These are phyloP conservation scores for Entelurus aequoreus DNA, from an alignment of 2,113 vertebrate species.

Conservation along the genomic window DNA sequence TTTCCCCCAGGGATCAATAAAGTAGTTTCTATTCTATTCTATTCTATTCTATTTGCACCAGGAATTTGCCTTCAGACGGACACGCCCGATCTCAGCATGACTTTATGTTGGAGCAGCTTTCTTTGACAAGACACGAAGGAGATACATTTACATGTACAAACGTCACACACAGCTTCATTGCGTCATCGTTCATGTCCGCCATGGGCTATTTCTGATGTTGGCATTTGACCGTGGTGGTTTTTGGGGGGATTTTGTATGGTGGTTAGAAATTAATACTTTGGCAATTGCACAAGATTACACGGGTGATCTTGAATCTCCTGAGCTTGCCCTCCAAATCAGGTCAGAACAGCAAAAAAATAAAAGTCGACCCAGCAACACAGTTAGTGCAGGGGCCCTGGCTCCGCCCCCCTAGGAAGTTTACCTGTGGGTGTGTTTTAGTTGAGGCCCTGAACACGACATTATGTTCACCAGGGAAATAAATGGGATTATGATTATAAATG, in stretches of 20 bases:
- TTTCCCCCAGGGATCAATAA: too few relatives aligned
- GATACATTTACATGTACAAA: background rate
- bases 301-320: slow-evolving; percentile 49
- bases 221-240: slow-evolving; percentile 36
- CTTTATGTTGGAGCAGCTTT: background rate
- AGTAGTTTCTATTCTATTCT: too few relatives aligned
- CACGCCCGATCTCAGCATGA: background rate
- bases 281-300: slow-evolving; percentile 43
- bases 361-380: slow-evolving; percentile 31
- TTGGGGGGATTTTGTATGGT: background rate
- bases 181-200: background rate
- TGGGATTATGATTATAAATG: slow-evolving; percentile 47
- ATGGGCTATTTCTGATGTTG: slow-evolving; percentile 19
- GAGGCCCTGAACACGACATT: slow-evolving; percentile 27
- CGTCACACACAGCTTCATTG: slow-evolving; percentile 2
- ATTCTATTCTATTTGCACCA: too few relatives aligned
- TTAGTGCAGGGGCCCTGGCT: slow-evolving; percentile 27
- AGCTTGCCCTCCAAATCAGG: slow-evolving; percentile 53
- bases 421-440: slow-evolving; percentile 9
- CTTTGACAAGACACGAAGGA: background rate
- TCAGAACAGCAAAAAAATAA: slow-evolving; percentile 23
- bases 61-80: slow-evolving; percentile 3
- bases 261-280: slow-evolving; percentile 51
- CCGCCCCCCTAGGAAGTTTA: background rate
- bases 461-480: slow-evolving; percentile 48